Conservation (phyloP, 2,113 vertebrate species). For the Synchiropus splendidus region DNA sequence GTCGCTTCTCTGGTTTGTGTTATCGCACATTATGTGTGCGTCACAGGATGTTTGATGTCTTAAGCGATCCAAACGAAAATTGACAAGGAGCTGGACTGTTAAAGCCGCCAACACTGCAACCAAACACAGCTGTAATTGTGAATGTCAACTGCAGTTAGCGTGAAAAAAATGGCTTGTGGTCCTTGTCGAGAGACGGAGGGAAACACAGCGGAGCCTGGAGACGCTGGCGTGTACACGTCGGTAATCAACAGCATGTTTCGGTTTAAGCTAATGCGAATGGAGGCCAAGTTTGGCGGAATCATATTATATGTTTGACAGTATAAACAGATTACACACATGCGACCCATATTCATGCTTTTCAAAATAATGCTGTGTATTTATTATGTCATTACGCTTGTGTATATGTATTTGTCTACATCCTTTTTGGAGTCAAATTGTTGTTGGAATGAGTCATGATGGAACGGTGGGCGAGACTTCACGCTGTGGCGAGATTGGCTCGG, state of each 20-base stretch:
- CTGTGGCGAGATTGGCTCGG: constrained; percentile 29
- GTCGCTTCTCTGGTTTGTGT: too few species aligned
- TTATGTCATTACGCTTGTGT: too few species aligned
- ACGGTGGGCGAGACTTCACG: constrained; percentile 15
- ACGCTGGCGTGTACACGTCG: constrained; percentile 13
- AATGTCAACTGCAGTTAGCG: constrained; percentile 71
- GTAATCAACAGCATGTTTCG: constrained; percentile 11
- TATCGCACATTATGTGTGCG: too few species aligned
- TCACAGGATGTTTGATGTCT: too few species aligned
- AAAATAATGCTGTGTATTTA: too few species aligned
- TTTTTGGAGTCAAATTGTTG: constrained; percentile 19
- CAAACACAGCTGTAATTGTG: constrained; percentile 69
- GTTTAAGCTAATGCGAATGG: too few species aligned
- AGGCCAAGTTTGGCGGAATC: too few species aligned
- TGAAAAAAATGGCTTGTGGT: constrained; percentile 61
- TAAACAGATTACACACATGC: too few species aligned
- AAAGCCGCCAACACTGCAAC: constrained; percentile 62
- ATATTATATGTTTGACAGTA: too few species aligned
- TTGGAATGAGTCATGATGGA: constrained; percentile 26
- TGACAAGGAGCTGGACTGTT: constrained; percentile 70
- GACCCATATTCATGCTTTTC: too few species aligned
- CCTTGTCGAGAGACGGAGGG: constrained; percentile 18
- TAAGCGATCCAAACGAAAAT: too few species aligned
- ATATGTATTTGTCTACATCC: constrained; percentile 21
- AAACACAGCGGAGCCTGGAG: constrained; percentile 4